Conservation (phyloP, 1,140 invertebrate genomes). For the Nautilus pompilius region DNA sequence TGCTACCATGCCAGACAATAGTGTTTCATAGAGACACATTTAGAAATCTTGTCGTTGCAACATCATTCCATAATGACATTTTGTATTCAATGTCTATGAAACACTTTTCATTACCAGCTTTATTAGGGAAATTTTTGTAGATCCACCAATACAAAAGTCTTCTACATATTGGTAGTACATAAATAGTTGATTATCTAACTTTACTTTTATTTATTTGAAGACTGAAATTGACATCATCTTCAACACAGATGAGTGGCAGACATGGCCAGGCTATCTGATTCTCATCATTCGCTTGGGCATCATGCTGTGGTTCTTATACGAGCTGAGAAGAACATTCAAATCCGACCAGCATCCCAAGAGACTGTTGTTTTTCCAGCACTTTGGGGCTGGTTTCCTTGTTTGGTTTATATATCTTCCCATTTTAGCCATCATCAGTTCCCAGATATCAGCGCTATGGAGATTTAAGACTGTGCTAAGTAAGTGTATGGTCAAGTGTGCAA, state of each 20-base stretch:
- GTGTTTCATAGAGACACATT: too few species aligned
- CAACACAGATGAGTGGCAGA: conserved; percentile 95
- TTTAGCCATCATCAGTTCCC: conserved; percentile 86
- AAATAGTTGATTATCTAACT: too few species aligned
- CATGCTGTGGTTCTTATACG: conserved; percentile 92
- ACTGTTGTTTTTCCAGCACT: conserved; percentile 89
- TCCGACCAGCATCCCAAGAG: conserved; percentile 61
- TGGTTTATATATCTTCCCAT: conserved; percentile 98
- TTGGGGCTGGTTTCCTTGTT: conserved; percentile 93
- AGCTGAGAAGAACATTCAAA: conserved; percentile 65
- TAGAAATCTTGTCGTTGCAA: too few species aligned
- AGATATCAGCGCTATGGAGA: conserved; percentile 91
- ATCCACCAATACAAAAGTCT: too few species aligned
- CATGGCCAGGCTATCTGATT: conserved; percentile 92
- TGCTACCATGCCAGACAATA: too few species aligned
- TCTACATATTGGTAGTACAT: too few species aligned
- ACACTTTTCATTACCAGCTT: too few species aligned
- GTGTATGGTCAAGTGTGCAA: too few species aligned
- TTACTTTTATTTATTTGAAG: conserved; percentile 63
- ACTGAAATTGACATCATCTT: conserved; percentile 93
- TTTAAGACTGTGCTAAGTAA: conserved; percentile 89
- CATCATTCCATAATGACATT: too few species aligned
- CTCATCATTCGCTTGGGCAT: conserved; percentile 81
- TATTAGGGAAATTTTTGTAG: too few species aligned
- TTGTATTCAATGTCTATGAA: too few species aligned